Percentiles rank a stretch among this genome's conserved stretches.
phyloP scores from a whole-genome alignment of 2,888 invertebrate genomes.

The Cheilosia grossa region DNA sequence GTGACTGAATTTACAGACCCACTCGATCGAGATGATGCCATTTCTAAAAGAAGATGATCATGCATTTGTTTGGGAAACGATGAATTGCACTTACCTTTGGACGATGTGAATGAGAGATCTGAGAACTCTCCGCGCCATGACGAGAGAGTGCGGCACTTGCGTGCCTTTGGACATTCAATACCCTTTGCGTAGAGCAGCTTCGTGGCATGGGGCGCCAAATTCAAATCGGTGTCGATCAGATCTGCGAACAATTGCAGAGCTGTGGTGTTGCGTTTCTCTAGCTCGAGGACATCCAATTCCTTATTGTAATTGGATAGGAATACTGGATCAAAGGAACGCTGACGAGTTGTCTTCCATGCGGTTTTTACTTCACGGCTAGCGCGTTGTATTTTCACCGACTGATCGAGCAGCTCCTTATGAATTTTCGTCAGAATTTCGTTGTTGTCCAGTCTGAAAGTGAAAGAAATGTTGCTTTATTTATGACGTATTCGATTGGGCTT shows the following conservation, averaged over 20 bases:
- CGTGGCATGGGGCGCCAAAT: constrained; percentile 79
- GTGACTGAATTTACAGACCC: constrained; percentile 25
- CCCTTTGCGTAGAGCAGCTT: constrained; percentile 80
- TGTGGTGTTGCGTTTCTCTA: constrained; percentile 85
- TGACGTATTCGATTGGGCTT: no score
- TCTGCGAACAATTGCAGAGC: constrained; percentile 85
- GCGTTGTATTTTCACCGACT: constrained; percentile 80
- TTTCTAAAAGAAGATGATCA: constrained; percentile 6
- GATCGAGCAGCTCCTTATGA: constrained; percentile 81
- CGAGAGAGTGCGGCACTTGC: constrained; percentile 77
- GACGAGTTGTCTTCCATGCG: constrained; percentile 78
- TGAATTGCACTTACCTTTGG: constrained; percentile 76
- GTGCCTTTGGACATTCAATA: constrained; percentile 80
- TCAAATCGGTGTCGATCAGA: constrained; percentile 81
- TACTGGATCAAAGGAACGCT: constrained; percentile 78
- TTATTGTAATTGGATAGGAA: constrained; percentile 78
- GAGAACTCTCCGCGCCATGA: constrained; percentile 80
- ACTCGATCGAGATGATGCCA: constrained; percentile 44
- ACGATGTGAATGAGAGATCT: constrained; percentile 75
- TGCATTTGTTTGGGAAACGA: neutral
- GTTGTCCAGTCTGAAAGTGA: constrained; percentile 77
- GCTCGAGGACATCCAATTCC: constrained; percentile 85
- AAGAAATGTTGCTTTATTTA: no score
- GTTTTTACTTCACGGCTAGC: constrained; percentile 81
- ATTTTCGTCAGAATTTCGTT: constrained; percentile 79